phyloP scores from a whole-genome alignment of 2,113 vertebrate genomes.

The Falco punctatus region DNA sequence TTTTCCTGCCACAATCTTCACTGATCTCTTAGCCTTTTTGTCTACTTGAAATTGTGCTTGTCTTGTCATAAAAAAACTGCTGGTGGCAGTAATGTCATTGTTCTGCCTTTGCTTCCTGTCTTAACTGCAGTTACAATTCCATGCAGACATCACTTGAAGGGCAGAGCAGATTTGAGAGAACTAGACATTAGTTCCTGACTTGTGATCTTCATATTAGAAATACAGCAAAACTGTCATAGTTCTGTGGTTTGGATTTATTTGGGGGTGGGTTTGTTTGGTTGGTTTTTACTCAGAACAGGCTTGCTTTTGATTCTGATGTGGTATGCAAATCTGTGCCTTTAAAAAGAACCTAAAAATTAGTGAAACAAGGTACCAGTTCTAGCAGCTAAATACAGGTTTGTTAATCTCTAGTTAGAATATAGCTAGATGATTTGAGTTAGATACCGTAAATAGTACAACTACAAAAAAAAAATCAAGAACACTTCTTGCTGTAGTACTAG shows the following conservation, averaged over 20 bases:
- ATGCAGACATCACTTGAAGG: not conserved
- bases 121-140: not conserved
- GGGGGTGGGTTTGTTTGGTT: no score
- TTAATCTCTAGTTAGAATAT: not conserved
- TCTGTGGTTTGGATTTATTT: not conserved
- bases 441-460: not conserved
- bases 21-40: not conserved
- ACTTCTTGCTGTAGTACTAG: not conserved
- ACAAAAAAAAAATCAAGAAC: not conserved
- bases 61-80: not conserved
- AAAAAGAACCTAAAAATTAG: not conserved
- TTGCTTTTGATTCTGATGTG: not conserved
- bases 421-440: not conserved
- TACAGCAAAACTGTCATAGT: not conserved
- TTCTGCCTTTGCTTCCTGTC: not conserved
- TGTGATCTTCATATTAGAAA: not conserved
- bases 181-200: not conserved
- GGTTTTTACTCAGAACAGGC: not conserved
- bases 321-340: not conserved
- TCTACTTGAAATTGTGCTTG: not conserved
- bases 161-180: not conserved
- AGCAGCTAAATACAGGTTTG: not conserved
- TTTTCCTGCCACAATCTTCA: not conserved
- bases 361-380: not conserved
- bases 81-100: not conserved